Percentiles rank a stretch among this genome's conserved stretches.
Conservation (phyloP, 2,113 vertebrate genomes). For the Pionites leucogaster region DNA sequence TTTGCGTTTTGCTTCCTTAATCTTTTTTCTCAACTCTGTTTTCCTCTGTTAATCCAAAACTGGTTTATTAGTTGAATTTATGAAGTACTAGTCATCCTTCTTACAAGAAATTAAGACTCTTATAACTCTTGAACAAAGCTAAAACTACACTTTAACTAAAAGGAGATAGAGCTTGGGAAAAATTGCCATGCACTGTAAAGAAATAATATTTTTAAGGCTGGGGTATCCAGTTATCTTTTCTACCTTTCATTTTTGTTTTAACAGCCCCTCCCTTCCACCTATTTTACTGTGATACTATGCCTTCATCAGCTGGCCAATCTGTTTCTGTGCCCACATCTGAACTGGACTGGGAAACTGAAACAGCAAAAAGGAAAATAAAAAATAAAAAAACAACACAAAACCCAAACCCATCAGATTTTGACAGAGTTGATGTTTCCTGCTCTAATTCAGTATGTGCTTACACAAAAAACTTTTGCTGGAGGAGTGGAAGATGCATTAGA, state of each 20-base stretch:
- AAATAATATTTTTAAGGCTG: background rate
- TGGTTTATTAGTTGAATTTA: background rate
- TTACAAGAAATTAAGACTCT: background rate
- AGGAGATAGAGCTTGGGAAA: background rate
- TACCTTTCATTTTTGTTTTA: background rate
- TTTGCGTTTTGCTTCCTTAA: background rate
- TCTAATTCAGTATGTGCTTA: background rate
- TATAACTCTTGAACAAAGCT: background rate
- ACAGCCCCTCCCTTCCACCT: background rate
- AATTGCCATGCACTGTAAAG: background rate
- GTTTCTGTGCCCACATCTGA: background rate
- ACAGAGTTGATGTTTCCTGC: background rate
- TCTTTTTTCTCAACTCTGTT: background rate
- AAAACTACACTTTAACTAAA: background rate
- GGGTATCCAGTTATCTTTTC: background rate
- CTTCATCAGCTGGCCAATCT: background rate
- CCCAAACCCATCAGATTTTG: background rate
- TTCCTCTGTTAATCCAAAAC: background rate
- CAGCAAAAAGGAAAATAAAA: background rate
- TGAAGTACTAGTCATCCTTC: background rate
- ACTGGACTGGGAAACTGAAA: background rate
- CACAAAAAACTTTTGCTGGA: background rate
- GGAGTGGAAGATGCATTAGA: background rate
- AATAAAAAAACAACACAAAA: background rate
- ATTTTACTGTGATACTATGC: accelerated